Evolutionary conservation across 2,888 invertebrate species (phyloP).

Genomic region (Lasioglossum morio): DNA sequence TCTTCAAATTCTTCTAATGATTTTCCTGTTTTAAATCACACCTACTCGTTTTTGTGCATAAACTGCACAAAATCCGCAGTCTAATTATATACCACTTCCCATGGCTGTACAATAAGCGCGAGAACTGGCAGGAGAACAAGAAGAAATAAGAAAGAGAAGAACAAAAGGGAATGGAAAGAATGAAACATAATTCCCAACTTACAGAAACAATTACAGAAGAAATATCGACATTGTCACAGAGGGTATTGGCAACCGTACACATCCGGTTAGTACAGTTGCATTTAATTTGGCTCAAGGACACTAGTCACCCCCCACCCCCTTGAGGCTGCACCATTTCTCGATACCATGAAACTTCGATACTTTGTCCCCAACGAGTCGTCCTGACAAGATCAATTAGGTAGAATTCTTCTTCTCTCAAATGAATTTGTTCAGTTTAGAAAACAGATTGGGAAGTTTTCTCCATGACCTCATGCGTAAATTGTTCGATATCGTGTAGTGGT

Average conservation of each 20-base stretch:
- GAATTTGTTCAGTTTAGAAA: not conserved
- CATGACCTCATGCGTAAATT: constrained; percentile 2
- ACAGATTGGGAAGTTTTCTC: too few relatives aligned
- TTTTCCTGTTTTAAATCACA: too few relatives aligned
- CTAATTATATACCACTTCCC: too few relatives aligned
- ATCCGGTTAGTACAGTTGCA: not conserved
- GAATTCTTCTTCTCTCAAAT: not conserved
- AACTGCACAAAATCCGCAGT: too few relatives aligned
- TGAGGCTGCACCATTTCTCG: not conserved
- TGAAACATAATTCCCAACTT: not conserved
- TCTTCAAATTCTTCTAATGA: too few relatives aligned
- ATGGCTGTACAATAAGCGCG: not conserved
- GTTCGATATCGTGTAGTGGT: not conserved
- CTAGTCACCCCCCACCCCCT: not conserved
- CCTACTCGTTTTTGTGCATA: too few relatives aligned
- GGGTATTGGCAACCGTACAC: not conserved
- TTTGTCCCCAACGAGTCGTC: not conserved
- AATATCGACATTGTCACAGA: not conserved
- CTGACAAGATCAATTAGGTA: not conserved
- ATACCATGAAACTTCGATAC: not conserved
- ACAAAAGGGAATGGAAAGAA: not conserved
- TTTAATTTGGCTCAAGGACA: constrained; percentile 2
- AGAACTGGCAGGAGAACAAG: not conserved
- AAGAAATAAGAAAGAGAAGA: not conserved
- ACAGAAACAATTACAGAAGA: not conserved